Evolutionary conservation across 2,888 invertebrate species (phyloP).

Genomic region (Hirtodrosophila alboralis): DNA sequence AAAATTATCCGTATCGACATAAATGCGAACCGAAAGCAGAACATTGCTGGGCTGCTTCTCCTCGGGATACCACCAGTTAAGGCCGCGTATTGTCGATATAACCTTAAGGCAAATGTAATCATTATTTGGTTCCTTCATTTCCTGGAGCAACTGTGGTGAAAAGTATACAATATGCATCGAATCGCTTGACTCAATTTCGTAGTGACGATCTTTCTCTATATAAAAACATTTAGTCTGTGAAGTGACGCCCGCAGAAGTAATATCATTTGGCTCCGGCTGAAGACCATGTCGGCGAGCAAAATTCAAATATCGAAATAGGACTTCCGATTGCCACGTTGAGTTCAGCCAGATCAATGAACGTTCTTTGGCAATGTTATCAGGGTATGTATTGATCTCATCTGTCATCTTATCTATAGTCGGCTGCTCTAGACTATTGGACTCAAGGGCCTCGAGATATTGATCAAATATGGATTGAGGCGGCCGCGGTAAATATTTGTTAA

Average conservation of each 20-base stretch:
- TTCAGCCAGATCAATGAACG: slow-evolving; percentile 42
- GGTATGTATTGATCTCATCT: neutral
- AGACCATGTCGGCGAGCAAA: slow-evolving; percentile 10
- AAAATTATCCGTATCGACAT: neutral
- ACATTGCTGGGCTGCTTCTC: slow-evolving; percentile 47
- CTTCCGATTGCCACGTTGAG: slow-evolving; percentile 45
- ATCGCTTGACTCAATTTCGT: slow-evolving; percentile 35
- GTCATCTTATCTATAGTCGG: slow-evolving; percentile 2
- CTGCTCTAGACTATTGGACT: neutral
- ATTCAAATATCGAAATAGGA: slow-evolving; percentile 18
- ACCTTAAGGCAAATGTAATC: slow-evolving; percentile 39
- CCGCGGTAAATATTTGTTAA: neutral
- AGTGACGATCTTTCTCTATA: neutral
- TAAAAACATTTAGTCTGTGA: slow-evolving; percentile 27
- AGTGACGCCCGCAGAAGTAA: neutral
- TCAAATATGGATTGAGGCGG: slow-evolving; percentile 44
- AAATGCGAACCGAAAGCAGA: slow-evolving; percentile 47
- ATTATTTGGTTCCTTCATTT: slow-evolving; percentile 3
- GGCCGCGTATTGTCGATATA: slow-evolving; percentile 35
- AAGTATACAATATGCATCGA: slow-evolving; percentile 41
- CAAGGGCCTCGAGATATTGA: neutral
- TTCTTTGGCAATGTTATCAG: neutral
- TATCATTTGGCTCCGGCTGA: neutral
- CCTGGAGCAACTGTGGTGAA: slow-evolving; percentile 17
- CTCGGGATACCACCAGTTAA: slow-evolving; percentile 66